Evolutionary conservation across 1,140 invertebrate genomes (phyloP), one percentile per base, ranked within the genome.

Genomic region (Ostrea edulis): DNA sequence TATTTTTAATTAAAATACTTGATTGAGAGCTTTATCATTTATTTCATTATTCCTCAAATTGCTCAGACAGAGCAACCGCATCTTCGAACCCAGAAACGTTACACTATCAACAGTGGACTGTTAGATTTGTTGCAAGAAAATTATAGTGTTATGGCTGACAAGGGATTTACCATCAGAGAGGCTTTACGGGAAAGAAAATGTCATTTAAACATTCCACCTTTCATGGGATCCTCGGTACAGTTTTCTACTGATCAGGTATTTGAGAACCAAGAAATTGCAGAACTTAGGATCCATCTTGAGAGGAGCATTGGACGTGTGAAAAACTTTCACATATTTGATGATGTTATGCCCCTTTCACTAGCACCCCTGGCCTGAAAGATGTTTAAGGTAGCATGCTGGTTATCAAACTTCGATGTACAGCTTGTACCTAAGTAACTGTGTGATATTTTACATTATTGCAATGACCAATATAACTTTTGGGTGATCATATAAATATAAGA

Each of bases 251-350:
- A 87, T 52, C 52, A 89, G 25, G 82, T 89, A 8, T 86, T 85
- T 81, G 54, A 89, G 55, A 89, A 83, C 7, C 86, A 87, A 44
- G 88, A 89, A 53, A 89, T 89, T 22, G 88, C 86, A n/a, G 51
- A 68, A 68, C 25, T 87, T 0, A 25, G 88, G 12, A 87, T 89
- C 8, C 86, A 89, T 85, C 82, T 89, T 3, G 88, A 89, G 81
- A 84, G 82, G 14, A 82, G 81, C n/a, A 87, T 89, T 12, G 85
- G 88, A 3, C 20, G 55, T 58, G 20, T 17, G 14, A n/a, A 58
- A 58, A 12, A 17, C 20, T 44, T 44, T 44, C 55, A 58, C 20
- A 58, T 58, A 17, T 58, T 58, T 58, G 55, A 58, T 20, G 20
- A 11, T 17, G 55, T 58, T 58, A 0, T 58, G 55, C 55, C 55